phyloP scores from a whole-genome alignment of 2,888 invertebrate species.

The Drosophila rubida region DNA sequence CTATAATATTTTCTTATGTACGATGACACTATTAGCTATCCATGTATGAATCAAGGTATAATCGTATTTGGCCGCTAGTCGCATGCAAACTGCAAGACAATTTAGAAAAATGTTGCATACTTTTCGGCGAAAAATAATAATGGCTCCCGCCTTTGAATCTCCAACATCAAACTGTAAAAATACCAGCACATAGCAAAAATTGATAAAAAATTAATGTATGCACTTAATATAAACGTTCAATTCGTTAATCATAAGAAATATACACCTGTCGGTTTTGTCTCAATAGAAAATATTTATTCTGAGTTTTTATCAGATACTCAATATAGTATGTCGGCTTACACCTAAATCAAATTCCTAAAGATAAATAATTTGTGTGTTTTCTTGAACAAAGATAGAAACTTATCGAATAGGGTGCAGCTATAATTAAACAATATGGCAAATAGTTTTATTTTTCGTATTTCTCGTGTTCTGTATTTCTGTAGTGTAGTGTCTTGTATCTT shows the following conservation, averaged over 20 bases:
- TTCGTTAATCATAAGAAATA: background rate
- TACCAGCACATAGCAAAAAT: background rate
- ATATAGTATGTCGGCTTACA: conserved; percentile 49
- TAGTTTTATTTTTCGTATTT: conserved; percentile 35
- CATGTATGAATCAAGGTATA: too few species aligned
- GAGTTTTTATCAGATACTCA: conserved; percentile 62
- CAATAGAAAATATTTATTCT: conserved; percentile 73
- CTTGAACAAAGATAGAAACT: conserved; percentile 48
- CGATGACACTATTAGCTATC: too few species aligned
- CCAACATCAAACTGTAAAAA: background rate
- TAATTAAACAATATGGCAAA: conserved; percentile 74
- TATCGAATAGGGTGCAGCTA: conserved; percentile 48
- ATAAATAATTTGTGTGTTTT: conserved; percentile 51
- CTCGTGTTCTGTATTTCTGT: conserved; percentile 23
- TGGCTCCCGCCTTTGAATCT: background rate
- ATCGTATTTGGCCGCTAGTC: too few species aligned
- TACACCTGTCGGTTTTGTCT: conserved; percentile 7
- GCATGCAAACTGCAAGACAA: background rate
- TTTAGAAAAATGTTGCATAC: conserved; percentile 26
- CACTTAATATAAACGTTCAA: too few species aligned
- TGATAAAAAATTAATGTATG: background rate
- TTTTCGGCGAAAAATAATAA: conserved; percentile 27
- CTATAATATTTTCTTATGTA: too few species aligned
- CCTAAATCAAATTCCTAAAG: conserved; percentile 56
- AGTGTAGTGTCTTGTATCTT: conserved; percentile 13